Evolutionary conservation across 2,113 vertebrate genomes (phyloP), one percentile per base, ranked within the genome.

Genomic region (Aptenodytes patagonicus): DNA sequence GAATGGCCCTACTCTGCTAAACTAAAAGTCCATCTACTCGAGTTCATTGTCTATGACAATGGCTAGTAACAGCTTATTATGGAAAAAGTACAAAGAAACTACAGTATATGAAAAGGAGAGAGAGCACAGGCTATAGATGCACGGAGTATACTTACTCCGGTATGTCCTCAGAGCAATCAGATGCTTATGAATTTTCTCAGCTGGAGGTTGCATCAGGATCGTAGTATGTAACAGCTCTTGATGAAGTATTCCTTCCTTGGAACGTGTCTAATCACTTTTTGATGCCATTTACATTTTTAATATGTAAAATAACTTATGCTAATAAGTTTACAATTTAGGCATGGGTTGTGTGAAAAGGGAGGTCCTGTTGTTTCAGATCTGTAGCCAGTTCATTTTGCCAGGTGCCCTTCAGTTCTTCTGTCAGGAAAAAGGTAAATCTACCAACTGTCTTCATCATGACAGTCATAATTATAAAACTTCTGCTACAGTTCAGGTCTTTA

Each of bases 271-370:
- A 97, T 95, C 91, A 96, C 85, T 95, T 95, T 97, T 93, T 92
- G 90, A 96, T 95, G 71, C 79, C 93, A 97, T 95, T 97, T 96
- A 95, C 93, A 97, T 96, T 95, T 95, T 96, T 95, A 96, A 93
- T 54, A 89, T 88, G 83, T 93, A 46, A 93, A 96, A 95, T 86
- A 86, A 76, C 84, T 93, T 82, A 94, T 77, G 91, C 86, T 95
- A 96, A 96, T 96, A 3, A 73, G 40, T 80, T 93, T 68, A 92
- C 54, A 89, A 95, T 90, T 95, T 80, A 83, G 62, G 34, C 86
- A 88, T 7, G 68, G 76, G 34, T 85, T 83, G 44, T 49, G 36
- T 66, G 86, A 90, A 89, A 96, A 93, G 79, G 89, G 95, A 89
- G 55, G 18, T 93, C 94, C 93, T 95, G 94, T 96, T 96, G 94